Evolutionary conservation across 1,140 invertebrate species (phyloP).

Genomic region (Popillia japonica): DNA sequence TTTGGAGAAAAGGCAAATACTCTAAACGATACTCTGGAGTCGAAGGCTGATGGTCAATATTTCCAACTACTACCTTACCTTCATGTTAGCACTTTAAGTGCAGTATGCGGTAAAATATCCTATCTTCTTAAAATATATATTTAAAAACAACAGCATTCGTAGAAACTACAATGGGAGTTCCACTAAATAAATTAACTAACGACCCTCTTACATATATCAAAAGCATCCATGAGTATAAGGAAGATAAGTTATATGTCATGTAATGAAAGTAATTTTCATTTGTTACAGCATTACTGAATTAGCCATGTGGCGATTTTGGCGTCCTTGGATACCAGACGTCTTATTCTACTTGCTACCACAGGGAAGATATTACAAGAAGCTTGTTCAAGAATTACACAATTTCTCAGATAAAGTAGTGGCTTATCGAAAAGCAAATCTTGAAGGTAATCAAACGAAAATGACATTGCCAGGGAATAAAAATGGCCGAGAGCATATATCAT

Average conservation of each 20-base stretch:
- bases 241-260: conserved; percentile 10
- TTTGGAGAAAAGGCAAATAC: conserved; percentile 61
- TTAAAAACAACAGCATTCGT: conserved; percentile 1
- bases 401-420: conserved; percentile 6
- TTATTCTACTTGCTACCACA: conserved; percentile 21
- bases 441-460: conserved; percentile 2
- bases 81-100: conserved; percentile 73
- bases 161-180: conserved; percentile 50
- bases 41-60: conserved; percentile 67
- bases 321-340: neutral
- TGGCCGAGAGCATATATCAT: neutral
- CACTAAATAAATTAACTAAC: conserved; percentile 45
- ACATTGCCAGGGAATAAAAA: neutral
- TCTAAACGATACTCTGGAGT: conserved; percentile 65
- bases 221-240: conserved; percentile 36
- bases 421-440: neutral
- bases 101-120: conserved; percentile 67
- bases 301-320: neutral
- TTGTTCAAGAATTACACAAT: neutral
- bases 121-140: too few relatives aligned
- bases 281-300: neutral
- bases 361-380: neutral
- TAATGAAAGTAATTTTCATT: neutral
- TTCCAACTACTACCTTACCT: conserved; percentile 68
- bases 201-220: conserved; percentile 27